Evolutionary conservation across 2,113 vertebrate genomes (phyloP).

Genomic region (Myotis brandtii): DNA sequence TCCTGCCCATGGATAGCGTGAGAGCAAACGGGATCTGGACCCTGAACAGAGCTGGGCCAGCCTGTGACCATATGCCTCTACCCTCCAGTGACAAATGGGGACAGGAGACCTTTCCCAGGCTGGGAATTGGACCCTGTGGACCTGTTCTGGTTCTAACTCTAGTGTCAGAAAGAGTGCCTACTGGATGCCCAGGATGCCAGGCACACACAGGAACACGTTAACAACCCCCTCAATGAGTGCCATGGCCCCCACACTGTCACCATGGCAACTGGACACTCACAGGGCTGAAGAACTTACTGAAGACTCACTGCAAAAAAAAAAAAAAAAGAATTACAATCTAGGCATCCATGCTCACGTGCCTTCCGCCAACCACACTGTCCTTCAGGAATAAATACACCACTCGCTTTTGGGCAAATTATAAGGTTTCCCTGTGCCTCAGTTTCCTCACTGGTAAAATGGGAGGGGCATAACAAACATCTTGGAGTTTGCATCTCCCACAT

Average conservation of each 20-base stretch:
- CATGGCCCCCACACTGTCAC: accelerated
- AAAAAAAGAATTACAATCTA: accelerated
- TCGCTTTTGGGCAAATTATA: accelerated
- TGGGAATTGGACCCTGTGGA: background rate
- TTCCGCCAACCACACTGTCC: accelerated
- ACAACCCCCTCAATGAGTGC: accelerated
- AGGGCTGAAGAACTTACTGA: too few species aligned
- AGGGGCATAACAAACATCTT: background rate
- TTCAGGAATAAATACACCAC: accelerated
- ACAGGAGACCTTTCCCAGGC: background rate
- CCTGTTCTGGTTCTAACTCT: background rate
- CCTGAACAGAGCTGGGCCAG: accelerated
- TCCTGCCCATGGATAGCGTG: accelerated
- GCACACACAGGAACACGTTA: accelerated
- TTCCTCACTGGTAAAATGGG: background rate
- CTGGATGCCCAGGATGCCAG: accelerated
- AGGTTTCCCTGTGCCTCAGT: background rate
- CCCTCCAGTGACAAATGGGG: accelerated
- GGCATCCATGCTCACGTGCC: accelerated
- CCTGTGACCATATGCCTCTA: too few species aligned
- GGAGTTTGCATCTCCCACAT: background rate
- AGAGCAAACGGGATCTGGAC: accelerated
- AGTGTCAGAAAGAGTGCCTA: accelerated
- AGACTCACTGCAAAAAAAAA: too few species aligned
- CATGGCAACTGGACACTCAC: background rate